Conservation (phyloP, 1,140 invertebrate genomes). For the Microplitis demolitor region DNA sequence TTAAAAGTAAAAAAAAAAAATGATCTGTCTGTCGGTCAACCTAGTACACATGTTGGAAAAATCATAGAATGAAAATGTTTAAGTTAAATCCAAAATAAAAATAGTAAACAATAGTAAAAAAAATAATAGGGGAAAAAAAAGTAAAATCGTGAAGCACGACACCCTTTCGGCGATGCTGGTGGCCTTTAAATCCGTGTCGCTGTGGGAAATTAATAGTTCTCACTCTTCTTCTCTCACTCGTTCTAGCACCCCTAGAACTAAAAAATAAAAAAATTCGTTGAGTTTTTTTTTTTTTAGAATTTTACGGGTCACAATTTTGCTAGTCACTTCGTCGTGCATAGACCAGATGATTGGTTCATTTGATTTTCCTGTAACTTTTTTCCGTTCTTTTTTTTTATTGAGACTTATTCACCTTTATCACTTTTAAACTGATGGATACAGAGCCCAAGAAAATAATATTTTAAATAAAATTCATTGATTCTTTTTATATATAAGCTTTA, state of each 20-base stretch:
- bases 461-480: too few species aligned
- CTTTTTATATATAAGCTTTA: too few species aligned
- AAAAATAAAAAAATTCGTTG: not conserved
- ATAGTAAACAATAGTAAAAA: not conserved
- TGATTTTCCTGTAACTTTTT: not conserved
- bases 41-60: too few species aligned
- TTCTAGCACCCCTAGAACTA: not conserved
- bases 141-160: not conserved
- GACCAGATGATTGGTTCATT: not conserved
- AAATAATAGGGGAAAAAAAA: not conserved
- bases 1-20: too few species aligned
- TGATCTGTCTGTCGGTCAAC: too few species aligned
- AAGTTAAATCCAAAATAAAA: not conserved
- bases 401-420: not conserved
- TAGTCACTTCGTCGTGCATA: constrained; percentile 3
- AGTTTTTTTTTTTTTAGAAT: not conserved
- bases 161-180: not conserved
- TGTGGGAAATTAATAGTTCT: constrained; percentile 31
- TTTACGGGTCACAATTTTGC: constrained; percentile 6
- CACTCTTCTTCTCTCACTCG: not conserved
- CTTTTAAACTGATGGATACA: too few species aligned
- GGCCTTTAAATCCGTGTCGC: constrained; percentile 28
- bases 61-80: not conserved
- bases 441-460: too few species aligned
- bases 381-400: not conserved